These are phyloP conservation scores for Colinus virginianus DNA, from an alignment of 2,113 vertebrate species.

Conservation along the genomic window DNA sequence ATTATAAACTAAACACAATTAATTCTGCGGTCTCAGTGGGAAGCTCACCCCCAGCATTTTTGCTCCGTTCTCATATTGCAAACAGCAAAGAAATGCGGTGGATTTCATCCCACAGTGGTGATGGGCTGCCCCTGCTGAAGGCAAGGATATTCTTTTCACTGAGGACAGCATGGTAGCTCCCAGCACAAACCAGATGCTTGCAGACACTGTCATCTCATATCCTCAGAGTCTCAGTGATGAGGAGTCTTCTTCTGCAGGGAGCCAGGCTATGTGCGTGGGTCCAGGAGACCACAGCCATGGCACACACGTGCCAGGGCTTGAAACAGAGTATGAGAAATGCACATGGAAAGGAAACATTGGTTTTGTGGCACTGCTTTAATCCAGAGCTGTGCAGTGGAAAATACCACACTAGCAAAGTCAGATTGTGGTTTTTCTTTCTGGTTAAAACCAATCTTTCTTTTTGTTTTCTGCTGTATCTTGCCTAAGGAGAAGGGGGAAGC, in stretches of 20 bases:
- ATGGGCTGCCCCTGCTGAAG: background rate
- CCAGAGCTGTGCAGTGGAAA: slow-evolving; percentile 37
- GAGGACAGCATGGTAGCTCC: background rate
- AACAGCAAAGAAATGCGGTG: background rate
- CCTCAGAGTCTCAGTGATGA: background rate
- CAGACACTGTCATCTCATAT: background rate
- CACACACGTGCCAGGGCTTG: fast-evolving
- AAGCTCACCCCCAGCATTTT: background rate
- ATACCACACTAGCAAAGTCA: slow-evolving; percentile 9
- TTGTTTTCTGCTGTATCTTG: slow-evolving; percentile 30
- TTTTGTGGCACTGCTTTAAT: slow-evolving; percentile 14
- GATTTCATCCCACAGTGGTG: background rate
- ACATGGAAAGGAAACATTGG: background rate
- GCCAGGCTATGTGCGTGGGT: background rate
- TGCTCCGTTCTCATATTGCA: background rate
- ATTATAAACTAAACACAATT: background rate
- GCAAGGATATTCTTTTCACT: background rate
- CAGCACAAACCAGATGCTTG: background rate
- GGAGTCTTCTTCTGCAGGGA: background rate
- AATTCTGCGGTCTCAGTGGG: background rate
- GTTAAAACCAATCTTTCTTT: slow-evolving; percentile 51
- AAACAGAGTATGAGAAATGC: background rate
- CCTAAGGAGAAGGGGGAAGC: slow-evolving; percentile 61
- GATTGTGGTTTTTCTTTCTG: slow-evolving; percentile 40
- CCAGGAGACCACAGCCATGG: background rate